Conservation (phyloP, 2,888 invertebrate genomes). For the Acrobasis consociella region DNA sequence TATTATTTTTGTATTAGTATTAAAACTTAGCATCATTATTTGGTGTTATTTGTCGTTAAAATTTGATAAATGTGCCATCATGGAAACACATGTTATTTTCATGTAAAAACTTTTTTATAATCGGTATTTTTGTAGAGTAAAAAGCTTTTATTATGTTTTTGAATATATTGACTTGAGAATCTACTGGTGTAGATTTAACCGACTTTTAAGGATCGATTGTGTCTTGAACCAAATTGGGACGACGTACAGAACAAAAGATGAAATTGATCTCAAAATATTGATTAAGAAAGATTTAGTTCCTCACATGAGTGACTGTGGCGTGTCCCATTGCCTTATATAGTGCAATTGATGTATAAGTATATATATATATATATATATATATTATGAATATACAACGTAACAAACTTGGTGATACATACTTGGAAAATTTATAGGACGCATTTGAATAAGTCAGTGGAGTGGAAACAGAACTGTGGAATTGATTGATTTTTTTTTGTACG, state of each 20-base stretch:
- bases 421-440: neutral
- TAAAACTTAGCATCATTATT: slow-evolving; percentile 25
- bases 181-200: neutral
- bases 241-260: slow-evolving; percentile 48
- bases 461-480: too few species aligned
- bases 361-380: slow-evolving; percentile 32
- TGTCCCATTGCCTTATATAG: slow-evolving; percentile 54
- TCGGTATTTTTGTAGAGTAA: slow-evolving; percentile 8
- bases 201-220: slow-evolving; percentile 20
- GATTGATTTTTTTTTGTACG: too few species aligned
- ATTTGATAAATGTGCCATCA: slow-evolving; percentile 40
- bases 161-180: neutral
- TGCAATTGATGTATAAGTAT: slow-evolving; percentile 45
- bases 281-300: slow-evolving; percentile 68
- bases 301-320: slow-evolving; percentile 54
- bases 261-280: slow-evolving; percentile 69
- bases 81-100: slow-evolving; percentile 29
- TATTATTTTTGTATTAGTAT: slow-evolving; percentile 6
- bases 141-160: slow-evolving; percentile 8
- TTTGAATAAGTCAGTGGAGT: too few species aligned
- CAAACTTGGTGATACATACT: neutral
- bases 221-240: slow-evolving; percentile 51
- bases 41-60: slow-evolving; percentile 23
- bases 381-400: slow-evolving; percentile 20
- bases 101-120: slow-evolving; percentile 10